These are phyloP conservation scores for Sesamia nonagrioides DNA, from an alignment of 1,140 invertebrate species.

Conservation along the genomic window DNA sequence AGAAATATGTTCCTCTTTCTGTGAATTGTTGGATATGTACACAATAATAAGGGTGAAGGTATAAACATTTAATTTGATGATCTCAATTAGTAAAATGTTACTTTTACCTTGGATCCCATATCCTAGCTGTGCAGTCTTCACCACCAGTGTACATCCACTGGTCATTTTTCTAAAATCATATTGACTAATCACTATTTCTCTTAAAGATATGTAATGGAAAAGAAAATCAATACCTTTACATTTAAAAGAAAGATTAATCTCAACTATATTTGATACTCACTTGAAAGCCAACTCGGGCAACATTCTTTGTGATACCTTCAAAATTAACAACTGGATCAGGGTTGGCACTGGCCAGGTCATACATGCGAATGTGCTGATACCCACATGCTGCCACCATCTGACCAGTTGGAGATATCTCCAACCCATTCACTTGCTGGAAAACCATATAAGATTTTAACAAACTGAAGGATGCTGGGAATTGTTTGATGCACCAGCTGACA, in stretches of 20 bases:
- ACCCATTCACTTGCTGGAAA: constrained; percentile 97
- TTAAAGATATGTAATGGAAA: not conserved
- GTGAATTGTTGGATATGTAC: too few species aligned
- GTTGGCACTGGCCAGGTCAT: constrained; percentile 95
- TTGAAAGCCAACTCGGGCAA: constrained; percentile 97
- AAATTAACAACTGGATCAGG: constrained; percentile 97
- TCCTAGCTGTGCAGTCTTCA: constrained; percentile 96
- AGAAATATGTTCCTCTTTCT: too few species aligned
- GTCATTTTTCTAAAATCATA: constrained; percentile 90
- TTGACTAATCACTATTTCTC: constrained; percentile 21
- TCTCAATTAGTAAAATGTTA: too few species aligned
- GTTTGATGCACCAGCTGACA: too few species aligned
- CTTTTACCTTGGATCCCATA: constrained; percentile 96
- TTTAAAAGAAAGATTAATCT: too few species aligned
- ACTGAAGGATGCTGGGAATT: too few species aligned
- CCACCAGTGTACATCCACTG: constrained; percentile 99
- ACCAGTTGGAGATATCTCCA: constrained; percentile 98
- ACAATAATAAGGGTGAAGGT: not conserved
- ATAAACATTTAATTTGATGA: not conserved
- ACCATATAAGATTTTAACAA: not conserved
- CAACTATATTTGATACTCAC: constrained; percentile 70
- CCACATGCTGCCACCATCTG: constrained; percentile 96
- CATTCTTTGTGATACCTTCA: constrained; percentile 97
- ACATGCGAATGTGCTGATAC: constrained; percentile 98
- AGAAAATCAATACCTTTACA: too few species aligned